Conservation (phyloP, 2,888 invertebrate genomes). For the Allygus modestus region DNA sequence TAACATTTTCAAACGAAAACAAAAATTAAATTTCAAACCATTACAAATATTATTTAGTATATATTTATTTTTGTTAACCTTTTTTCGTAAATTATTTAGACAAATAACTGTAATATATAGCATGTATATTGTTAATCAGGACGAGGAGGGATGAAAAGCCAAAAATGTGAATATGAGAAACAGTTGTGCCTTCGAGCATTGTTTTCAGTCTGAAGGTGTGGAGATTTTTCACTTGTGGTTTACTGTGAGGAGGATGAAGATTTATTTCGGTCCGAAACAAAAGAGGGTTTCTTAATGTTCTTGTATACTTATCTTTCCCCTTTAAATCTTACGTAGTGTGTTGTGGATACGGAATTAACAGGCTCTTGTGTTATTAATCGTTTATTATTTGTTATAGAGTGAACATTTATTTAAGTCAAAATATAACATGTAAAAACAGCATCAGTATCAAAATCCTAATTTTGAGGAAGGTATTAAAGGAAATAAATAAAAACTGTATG, state of each 20-base stretch:
- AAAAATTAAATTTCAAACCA: neutral
- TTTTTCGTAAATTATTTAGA: neutral
- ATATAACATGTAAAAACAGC: too few relatives aligned
- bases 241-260: neutral
- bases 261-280: neutral
- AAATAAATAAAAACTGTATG: too few relatives aligned
- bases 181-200: neutral
- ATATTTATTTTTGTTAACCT: neutral
- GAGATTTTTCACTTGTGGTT: constrained; percentile 3
- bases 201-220: neutral
- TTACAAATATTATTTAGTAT: neutral
- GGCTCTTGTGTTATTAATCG: too few relatives aligned
- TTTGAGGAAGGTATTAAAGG: too few relatives aligned
- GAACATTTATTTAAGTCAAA: too few relatives aligned
- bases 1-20: too few relatives aligned
- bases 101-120: neutral
- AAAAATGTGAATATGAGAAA: too few relatives aligned
- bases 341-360: too few relatives aligned
- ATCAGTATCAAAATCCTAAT: too few relatives aligned
- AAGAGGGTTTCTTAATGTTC: neutral
- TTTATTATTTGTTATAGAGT: too few relatives aligned
- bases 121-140: too few relatives aligned
- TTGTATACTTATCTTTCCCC: neutral
- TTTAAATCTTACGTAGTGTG: neutral
- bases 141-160: too few relatives aligned